These are phyloP conservation scores for Laothoe populi DNA, from an alignment of 2,888 invertebrate species.

Conservation along the genomic window DNA sequence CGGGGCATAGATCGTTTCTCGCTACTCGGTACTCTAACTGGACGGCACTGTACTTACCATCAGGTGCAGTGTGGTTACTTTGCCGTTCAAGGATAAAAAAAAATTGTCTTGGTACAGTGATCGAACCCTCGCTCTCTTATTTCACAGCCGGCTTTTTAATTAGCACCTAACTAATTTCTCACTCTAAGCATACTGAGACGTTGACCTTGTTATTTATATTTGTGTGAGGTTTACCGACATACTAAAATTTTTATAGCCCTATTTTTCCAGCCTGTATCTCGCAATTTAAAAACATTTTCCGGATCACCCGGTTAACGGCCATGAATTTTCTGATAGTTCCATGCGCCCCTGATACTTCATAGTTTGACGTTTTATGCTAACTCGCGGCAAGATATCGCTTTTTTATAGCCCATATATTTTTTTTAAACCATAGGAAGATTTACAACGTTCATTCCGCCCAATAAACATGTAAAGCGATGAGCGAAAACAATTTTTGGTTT, in stretches of 20 bases:
- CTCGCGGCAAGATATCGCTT: slow-evolving; percentile 11
- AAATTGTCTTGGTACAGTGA: too few relatives aligned
- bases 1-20: too few relatives aligned
- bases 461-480: slow-evolving; percentile 25
- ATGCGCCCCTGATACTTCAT: background rate
- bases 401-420: slow-evolving; percentile 25
- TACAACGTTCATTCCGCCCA: slow-evolving; percentile 21
- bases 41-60: too few relatives aligned
- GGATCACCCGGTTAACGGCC: slow-evolving; percentile 19
- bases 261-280: slow-evolving; percentile 7
- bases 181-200: background rate
- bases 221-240: background rate
- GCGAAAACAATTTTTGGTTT: slow-evolving; percentile 1
- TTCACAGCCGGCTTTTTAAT: too few relatives aligned
- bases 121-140: too few relatives aligned
- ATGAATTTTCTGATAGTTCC: slow-evolving; percentile 14
- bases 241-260: slow-evolving; percentile 16
- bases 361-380: slow-evolving; percentile 17
- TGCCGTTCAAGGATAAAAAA: too few relatives aligned
- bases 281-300: slow-evolving; percentile 15
- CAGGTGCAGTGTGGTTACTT: too few relatives aligned
- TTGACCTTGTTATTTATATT: background rate
- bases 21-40: too few relatives aligned
- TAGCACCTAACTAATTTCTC: too few relatives aligned
- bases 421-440: slow-evolving; percentile 22